Base-by-base conservation (phyloP, 2,797 vertebrate species). In the Xiphophorus birchmanni region DNA sequence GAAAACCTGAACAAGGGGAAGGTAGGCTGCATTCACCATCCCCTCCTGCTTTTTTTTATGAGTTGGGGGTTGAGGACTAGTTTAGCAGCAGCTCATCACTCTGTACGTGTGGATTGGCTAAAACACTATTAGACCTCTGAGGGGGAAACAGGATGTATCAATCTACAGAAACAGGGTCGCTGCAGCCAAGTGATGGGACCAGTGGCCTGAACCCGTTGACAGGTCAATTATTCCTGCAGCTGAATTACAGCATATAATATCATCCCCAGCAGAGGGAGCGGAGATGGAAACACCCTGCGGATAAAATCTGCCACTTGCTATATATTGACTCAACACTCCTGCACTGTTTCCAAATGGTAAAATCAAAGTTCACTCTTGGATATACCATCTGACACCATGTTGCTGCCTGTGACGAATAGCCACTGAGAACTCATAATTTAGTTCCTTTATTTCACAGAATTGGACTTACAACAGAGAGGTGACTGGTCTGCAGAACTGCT, bases 181-280 rank as follows among this genome's bases (percentile, higher is more conserved):
- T 63, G 76, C 56, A 0, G 44, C 72, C 73, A 86, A 89, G 71
- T 93, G 94, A 95, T 91, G 87, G 90, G 85, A 79, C 83, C 69
- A 79, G 75, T 89, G 91, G 91, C 83, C 40, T 89, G 89, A 87
- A 89, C 80, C 83, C 58, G 84, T 71, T 95, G 94, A 95, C 95
- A 94, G 93, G 89, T 93, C 95, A 94, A 94, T 96, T 94, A 95
- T 91, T 95, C 92, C 93, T 85, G 79, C 58, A 63, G 88, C 91
- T 94, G 94, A 94, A 94, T 95, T 94, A 95, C 94, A 94, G 90
- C 86, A 56, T 91, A 90, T 93, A 92, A 94, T 91, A 93, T 94
- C 90, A 80, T 86, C 89, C 86, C 84, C 77, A 78, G 86, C 86
- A 86, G 89, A 81, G 76, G 80, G 67, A 90, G 88, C 88, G 71